A percentile compares a stretch with the other conserved stretches of the same genome.
These are phyloP conservation scores for Ctena decussata DNA, from an alignment of 2,888 invertebrate genomes.

Conservation along the genomic window DNA sequence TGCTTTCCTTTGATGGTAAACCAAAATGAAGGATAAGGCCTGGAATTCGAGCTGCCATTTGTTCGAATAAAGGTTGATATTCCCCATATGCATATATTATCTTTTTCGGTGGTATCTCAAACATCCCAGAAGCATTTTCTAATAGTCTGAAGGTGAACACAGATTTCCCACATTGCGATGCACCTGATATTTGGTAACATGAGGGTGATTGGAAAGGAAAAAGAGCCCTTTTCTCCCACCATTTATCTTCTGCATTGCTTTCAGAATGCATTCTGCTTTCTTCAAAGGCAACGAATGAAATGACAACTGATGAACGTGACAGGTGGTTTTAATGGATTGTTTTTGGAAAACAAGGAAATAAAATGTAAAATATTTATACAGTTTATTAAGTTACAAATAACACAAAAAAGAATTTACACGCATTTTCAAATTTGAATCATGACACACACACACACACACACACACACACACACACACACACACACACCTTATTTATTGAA, in stretches of 20 bases:
- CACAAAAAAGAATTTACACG: too few relatives aligned
- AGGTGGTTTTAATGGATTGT: too few relatives aligned
- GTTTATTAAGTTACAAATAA: too few relatives aligned
- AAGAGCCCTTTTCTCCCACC: constrained; percentile 6
- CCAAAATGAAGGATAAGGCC: constrained; percentile 12
- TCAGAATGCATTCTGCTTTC: background rate
- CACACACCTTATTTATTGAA: too few relatives aligned
- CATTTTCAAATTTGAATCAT: too few relatives aligned
- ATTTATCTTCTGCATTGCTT: background rate
- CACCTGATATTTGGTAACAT: background rate
- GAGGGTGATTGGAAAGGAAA: constrained; percentile 19
- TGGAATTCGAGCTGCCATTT: constrained; percentile 23
- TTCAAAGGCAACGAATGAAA: background rate
- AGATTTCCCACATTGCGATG: constrained; percentile 21
- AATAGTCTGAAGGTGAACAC: constrained; percentile 5
- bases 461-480: too few relatives aligned
- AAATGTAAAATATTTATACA: too few relatives aligned
- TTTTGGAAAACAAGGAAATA: too few relatives aligned
- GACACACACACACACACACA: too few relatives aligned
- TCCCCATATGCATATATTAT: constrained; percentile 26
- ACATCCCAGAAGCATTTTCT: constrained; percentile 13
- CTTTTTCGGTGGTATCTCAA: constrained; percentile 15
- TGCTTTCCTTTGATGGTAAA: constrained; percentile 20
- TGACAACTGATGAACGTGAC: too few relatives aligned
- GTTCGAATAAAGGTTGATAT: constrained; percentile 17